Evolutionary conservation across 2,113 vertebrate species (phyloP), one percentile per base, ranked within the genome.

Genomic region (Elaphurus davidianus): DNA sequence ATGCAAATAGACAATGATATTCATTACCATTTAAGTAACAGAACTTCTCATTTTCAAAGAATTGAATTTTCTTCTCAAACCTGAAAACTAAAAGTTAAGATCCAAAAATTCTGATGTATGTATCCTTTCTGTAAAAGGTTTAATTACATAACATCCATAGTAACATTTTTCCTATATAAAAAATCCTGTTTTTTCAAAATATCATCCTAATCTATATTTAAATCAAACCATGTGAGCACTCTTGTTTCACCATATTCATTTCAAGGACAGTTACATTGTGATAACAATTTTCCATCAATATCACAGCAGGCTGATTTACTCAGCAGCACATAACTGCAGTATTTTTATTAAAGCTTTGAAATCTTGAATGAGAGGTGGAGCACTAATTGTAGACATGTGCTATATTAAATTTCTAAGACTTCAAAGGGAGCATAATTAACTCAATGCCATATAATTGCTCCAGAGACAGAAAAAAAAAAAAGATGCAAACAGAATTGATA

Each of bases 381-480:
- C 71, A 64, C 71, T 87, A 59, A 84, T 21, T 30, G 28, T 36
- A 97, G 87, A 96, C 30, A 96, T 95, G 87, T 90, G 90, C 90
- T 40, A 54, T 74, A 94, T 86, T 94, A 95, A 88, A 67, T 93
- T 83, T 97, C 94, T 87, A 91, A 97, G 87, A 95, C 95, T 98
- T 98, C 93, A 97, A 97, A 98, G 83, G 21, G 62, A 93, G 28
- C 87, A 60, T 93, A 94, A 97, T 97, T 97, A 98, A 87, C 76
- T 97, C 88, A 84, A 76, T 94, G 86, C 87, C 57, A 96, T 52
- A 90, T 85, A 93, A 97, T 91, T 97, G 93, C 83, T 96, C 71
- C 57, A 96, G 91, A 81, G 91, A 91, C 62, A 87, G 36, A 19
- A 82, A 74, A 74, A 45, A 43, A 43, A 7, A 93, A 88, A 89